Conservation (phyloP, 2,888 invertebrate species). For the Nemoura dubitans region DNA sequence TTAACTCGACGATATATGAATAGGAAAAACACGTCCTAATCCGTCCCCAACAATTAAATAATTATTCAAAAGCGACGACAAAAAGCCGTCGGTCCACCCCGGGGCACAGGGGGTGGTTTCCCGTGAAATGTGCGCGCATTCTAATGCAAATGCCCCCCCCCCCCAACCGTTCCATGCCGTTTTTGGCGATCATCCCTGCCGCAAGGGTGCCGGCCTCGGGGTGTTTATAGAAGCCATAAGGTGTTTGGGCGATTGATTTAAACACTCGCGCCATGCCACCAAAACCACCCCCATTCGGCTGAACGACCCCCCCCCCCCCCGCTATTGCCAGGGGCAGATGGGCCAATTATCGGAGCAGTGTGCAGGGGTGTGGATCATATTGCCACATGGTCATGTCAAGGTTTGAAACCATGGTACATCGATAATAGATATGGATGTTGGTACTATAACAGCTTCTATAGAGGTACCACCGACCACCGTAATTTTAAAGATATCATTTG, state of each 20-base stretch:
- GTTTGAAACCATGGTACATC: too few species aligned
- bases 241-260: slow-evolving; percentile 34
- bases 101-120: neutral
- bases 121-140: neutral
- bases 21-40: neutral
- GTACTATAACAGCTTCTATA: too few species aligned
- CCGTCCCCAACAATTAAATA: neutral
- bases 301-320: neutral
- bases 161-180: neutral
- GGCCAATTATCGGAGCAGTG: slow-evolving; percentile 20
- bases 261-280: slow-evolving; percentile 30
- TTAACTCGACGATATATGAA: neutral
- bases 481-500: too few species aligned
- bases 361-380: slow-evolving; percentile 1
- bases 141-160: neutral
- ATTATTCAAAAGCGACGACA: neutral
- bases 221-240: slow-evolving; percentile 34
- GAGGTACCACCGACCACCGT: too few species aligned
- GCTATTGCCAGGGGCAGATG: slow-evolving; percentile 30
- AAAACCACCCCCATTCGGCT: slow-evolving; percentile 26
- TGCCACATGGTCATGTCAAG: neutral
- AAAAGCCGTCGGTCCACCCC: neutral
- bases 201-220: neutral
- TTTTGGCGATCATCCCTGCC: neutral
- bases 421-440: too few species aligned